Evolutionary conservation across 2,113 vertebrate species (phyloP).

Genomic region (Heloderma charlesbogerti): DNA sequence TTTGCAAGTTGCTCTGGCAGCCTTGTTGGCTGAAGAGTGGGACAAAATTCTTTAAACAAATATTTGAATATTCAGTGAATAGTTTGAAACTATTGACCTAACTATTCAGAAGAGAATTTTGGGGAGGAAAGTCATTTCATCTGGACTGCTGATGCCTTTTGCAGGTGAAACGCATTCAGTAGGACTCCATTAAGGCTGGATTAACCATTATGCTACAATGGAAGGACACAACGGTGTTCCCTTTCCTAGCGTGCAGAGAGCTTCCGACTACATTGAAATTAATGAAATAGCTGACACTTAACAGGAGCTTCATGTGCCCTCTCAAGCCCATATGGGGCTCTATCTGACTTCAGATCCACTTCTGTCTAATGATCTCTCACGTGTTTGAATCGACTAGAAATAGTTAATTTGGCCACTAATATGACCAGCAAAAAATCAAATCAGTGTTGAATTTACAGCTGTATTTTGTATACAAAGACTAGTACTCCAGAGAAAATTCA

Average conservation of each 20-base stretch:
- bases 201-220: background rate
- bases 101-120: background rate
- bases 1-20: background rate
- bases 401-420: conserved; percentile 53
- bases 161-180: background rate
- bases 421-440: conserved; percentile 58
- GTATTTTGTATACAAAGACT: conserved; percentile 65
- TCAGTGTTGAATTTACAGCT: conserved; percentile 62
- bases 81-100: background rate
- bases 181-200: background rate
- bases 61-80: background rate
- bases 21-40: background rate
- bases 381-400: conserved; percentile 25
- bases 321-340: background rate
- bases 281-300: background rate
- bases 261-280: background rate
- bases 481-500: conserved; percentile 71
- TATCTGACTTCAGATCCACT: background rate
- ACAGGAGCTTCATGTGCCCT: background rate
- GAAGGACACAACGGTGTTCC: background rate
- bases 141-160: background rate
- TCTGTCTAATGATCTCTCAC: background rate
- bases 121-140: background rate
- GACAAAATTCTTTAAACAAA: background rate
- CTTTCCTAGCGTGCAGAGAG: background rate